These are phyloP conservation scores for Siniperca knerii DNA, from an alignment of 2,113 vertebrate genomes.

Conservation along the genomic window DNA sequence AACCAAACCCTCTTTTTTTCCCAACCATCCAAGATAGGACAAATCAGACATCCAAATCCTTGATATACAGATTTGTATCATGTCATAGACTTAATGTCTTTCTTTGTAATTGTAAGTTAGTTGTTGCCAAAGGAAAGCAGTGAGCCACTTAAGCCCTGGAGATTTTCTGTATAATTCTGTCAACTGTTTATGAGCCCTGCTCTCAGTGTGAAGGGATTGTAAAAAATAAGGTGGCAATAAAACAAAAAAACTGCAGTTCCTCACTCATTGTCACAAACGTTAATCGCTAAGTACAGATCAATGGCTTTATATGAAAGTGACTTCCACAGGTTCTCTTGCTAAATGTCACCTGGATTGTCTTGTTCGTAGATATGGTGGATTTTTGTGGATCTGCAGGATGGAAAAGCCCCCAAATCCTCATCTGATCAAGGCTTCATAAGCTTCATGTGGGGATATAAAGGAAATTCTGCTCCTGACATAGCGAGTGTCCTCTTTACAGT, in stretches of 20 bases:
- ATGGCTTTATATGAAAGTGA: slow-evolving; percentile 64
- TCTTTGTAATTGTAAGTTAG: slow-evolving; percentile 16
- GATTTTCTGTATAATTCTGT: slow-evolving; percentile 40
- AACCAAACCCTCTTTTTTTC: neutral
- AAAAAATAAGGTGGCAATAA: slow-evolving; percentile 37
- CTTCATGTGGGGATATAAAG: slow-evolving; percentile 31
- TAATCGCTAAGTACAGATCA: slow-evolving; percentile 42
- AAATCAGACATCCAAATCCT: slow-evolving; percentile 24
- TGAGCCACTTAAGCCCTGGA: slow-evolving; percentile 48
- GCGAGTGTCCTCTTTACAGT: slow-evolving; percentile 34
- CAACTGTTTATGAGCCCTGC: slow-evolving; percentile 26
- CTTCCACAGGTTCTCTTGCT: slow-evolving; percentile 40
- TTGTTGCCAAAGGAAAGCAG: slow-evolving; percentile 18
- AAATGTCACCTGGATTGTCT: slow-evolving; percentile 77
- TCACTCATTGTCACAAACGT: slow-evolving; percentile 9
- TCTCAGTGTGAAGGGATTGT: slow-evolving; percentile 25
- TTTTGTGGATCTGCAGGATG: slow-evolving; percentile 41
- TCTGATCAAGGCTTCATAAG: slow-evolving; percentile 68
- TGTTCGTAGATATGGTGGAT: slow-evolving; percentile 44
- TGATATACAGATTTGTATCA: slow-evolving; percentile 23
- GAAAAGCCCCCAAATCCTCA: slow-evolving; percentile 75
- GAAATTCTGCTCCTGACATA: slow-evolving; percentile 42
- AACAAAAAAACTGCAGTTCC: neutral
- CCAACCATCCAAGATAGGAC: neutral
- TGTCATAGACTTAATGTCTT: slow-evolving; percentile 34